phyloP scores from a whole-genome alignment of 2,888 invertebrate species.

The Bembecia ichneumoniformis region DNA sequence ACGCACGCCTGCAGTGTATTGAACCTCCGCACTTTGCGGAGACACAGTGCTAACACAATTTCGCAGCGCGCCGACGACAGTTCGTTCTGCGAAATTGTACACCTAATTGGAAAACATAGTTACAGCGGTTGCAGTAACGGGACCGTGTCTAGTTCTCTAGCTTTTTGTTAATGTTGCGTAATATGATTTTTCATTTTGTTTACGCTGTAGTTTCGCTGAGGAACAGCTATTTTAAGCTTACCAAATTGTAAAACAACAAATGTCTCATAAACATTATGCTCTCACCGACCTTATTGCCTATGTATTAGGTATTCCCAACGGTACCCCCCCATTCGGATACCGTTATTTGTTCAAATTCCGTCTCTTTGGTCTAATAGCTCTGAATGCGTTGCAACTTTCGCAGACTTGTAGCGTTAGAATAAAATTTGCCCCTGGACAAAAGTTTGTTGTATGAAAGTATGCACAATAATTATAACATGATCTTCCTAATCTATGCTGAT shows the following conservation, averaged over 20 bases:
- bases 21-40: constrained; percentile 21
- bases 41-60: constrained; percentile 12
- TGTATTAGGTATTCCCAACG: constrained; percentile 25
- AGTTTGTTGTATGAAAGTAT: too few species aligned
- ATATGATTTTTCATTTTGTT: background rate
- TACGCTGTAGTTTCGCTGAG: background rate
- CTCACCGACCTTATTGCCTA: constrained; percentile 2
- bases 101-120: background rate
- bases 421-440: too few species aligned
- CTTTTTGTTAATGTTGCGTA: background rate
- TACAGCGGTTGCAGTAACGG: background rate
- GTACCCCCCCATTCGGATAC: constrained; percentile 22
- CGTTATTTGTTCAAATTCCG: constrained; percentile 35
- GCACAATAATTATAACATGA: too few species aligned
- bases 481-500: too few species aligned
- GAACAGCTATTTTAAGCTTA: background rate
- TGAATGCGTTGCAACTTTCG: too few species aligned
- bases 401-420: too few species aligned
- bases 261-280: background rate
- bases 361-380: constrained; percentile 12
- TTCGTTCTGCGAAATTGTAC: background rate
- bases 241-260: background rate
- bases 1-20: constrained; percentile 35
- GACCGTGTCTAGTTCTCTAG: background rate
- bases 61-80: background rate